Evolutionary conservation across 2,888 invertebrate genomes (phyloP).

Genomic region (Coenonympha glycerion): DNA sequence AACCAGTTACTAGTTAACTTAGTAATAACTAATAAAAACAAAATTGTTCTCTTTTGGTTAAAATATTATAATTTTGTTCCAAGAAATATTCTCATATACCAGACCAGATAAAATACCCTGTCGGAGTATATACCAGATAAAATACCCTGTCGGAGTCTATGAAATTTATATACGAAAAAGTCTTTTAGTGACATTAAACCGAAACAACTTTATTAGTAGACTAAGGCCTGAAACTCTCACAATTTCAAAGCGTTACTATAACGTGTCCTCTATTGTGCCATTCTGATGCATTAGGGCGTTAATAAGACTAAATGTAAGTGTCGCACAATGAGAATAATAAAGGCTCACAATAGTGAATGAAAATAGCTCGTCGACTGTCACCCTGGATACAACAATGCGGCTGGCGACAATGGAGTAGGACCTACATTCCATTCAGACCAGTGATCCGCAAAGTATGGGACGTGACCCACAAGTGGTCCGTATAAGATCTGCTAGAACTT

Average conservation of each 20-base stretch:
- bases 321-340: conserved; percentile 67
- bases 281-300: conserved; percentile 36
- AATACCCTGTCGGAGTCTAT: no score
- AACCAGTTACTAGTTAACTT: no score
- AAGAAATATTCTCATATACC: no score
- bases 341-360: conserved; percentile 66
- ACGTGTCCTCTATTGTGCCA: conserved; percentile 21
- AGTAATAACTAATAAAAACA: no score
- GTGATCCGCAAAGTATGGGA: no score
- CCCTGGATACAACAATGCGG: conserved; percentile 62
- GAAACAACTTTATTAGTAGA: conserved; percentile 5
- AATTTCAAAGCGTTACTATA: conserved; percentile 10
- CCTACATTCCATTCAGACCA: conserved; percentile 56
- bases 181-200: not conserved
- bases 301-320: conserved; percentile 51
- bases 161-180: no score
- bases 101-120: no score
- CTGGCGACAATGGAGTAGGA: conserved; percentile 59
- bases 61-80: no score
- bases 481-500: no score
- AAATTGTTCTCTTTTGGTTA: no score
- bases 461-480: no score
- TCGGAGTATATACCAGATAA: no score
- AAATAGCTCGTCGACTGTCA: conserved; percentile 66
- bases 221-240: conserved; percentile 3